Conservation (phyloP, 2,888 invertebrate species). For the Apodemia duryi region DNA sequence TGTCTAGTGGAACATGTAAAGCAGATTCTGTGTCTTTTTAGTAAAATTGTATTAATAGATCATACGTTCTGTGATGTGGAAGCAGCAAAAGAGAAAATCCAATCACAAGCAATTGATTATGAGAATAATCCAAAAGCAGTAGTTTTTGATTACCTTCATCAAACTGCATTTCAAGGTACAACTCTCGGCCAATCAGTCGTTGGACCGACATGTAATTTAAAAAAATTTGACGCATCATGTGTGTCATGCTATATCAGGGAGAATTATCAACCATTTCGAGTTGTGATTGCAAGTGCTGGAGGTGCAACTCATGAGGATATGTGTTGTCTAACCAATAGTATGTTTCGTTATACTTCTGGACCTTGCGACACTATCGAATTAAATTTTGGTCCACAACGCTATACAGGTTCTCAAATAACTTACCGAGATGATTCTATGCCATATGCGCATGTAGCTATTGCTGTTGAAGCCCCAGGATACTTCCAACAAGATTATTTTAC, state of each 20-base stretch:
- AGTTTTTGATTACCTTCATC: constrained; percentile 67
- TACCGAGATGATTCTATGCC: constrained; percentile 63
- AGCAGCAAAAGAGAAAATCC: constrained; percentile 44
- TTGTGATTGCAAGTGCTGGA: constrained; percentile 86
- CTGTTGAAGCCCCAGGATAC: constrained; percentile 65
- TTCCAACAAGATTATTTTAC: constrained; percentile 47
- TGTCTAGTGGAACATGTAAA: constrained; percentile 33
- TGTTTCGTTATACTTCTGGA: constrained; percentile 66
- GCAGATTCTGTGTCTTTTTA: constrained; percentile 37
- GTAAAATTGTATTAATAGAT: constrained; percentile 40
- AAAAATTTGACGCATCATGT: constrained; percentile 62
- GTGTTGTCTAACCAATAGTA: constrained; percentile 72
- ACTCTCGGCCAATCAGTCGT: constrained; percentile 55
- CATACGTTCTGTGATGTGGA: constrained; percentile 44
- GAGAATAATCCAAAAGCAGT: constrained; percentile 54
- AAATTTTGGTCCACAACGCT: constrained; percentile 37
- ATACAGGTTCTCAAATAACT: constrained; percentile 43
- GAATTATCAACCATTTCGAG: constrained; percentile 69
- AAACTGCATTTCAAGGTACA: constrained; percentile 71
- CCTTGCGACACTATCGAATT: constrained; percentile 23
- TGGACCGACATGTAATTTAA: constrained; percentile 84
- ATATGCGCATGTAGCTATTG: constrained; percentile 60
- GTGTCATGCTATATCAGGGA: constrained; percentile 41
- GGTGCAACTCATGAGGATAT: constrained; percentile 83
- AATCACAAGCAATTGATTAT: constrained; percentile 47